These are phyloP conservation scores for Melanotaenia boesemani DNA, from an alignment of 2,797 vertebrate species.

Conservation along the genomic window DNA sequence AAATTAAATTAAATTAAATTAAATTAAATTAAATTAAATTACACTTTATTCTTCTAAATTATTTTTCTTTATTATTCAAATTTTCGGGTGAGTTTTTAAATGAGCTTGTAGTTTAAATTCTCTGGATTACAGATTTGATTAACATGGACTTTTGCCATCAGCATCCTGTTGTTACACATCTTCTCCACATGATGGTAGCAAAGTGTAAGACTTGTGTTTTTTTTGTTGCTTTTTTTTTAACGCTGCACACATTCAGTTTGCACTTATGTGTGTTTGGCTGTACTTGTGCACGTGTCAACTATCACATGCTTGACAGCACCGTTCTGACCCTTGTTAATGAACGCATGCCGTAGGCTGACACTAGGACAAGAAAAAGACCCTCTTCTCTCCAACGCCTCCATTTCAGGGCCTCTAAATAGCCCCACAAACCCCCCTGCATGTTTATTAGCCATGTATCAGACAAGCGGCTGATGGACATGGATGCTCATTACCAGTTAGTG, in stretches of 20 bases:
- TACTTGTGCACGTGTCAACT: slow-evolving; percentile 25
- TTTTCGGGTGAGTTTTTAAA: background rate
- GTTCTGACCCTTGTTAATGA: slow-evolving; percentile 72
- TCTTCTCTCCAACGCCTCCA: slow-evolving; percentile 71
- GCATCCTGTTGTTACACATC: background rate
- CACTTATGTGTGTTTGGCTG: background rate
- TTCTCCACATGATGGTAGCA: slow-evolving; percentile 75
- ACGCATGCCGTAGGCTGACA: slow-evolving; percentile 87
- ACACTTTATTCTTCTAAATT: too few species aligned
- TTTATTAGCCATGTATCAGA: slow-evolving; percentile 85
- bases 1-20: too few species aligned
- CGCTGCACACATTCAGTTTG: background rate
- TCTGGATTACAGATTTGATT: background rate
- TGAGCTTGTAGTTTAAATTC: background rate
- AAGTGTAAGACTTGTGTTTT: slow-evolving; percentile 22
- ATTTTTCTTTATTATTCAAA: too few species aligned
- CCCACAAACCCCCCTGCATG: slow-evolving; percentile 62
- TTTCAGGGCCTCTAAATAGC: slow-evolving; percentile 80
- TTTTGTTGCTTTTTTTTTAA: too few species aligned
- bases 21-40: too few species aligned
- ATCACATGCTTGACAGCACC: slow-evolving; percentile 56
- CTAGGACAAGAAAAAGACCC: slow-evolving; percentile 82
- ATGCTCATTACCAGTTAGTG: slow-evolving; percentile 86
- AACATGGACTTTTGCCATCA: background rate
- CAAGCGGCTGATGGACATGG: slow-evolving; percentile 78